Base-by-base conservation (phyloP, 2,888 invertebrate genomes). In the Caenorhabditis afra region DNA sequence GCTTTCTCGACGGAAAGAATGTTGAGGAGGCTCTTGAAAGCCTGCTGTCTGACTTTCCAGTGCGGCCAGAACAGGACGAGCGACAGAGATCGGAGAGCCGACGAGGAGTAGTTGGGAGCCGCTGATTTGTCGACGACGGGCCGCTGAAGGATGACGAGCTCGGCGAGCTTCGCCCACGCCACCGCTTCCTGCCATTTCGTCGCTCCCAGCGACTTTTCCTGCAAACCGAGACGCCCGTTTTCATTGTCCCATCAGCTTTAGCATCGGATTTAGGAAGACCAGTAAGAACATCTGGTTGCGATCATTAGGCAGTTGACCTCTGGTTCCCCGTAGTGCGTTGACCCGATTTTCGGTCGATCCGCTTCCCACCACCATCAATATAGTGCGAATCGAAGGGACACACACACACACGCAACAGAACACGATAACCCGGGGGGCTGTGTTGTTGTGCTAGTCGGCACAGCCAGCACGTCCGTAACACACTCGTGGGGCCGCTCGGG, bases 61-160 rank as follows among this genome's bases (percentile, higher is more conserved):
- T 81, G 44, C 16, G 84, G 84, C 81, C 81, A 84, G 74, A 83
- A 82, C 14, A 84, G 79, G 0, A 84, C 64, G 18, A 83, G 61
- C 0, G 78, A 57, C 1, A 84, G 67, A 0, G 81, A 45, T 22
- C 65, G 64, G 18, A 76, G 66, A 18, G 57, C 50, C 18, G 70
- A 12, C 23, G 47, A 18, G 2, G 79, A 70, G 50, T 58, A 79
- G 20, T 23, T 39, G 3, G 73, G 57, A 41, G 73, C 20, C 0
- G 73, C 73, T 0, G 73, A 58, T 14, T 75, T 75, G 61, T 67
- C 55, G 41, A 53, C 58, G 18, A 53, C 23, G 10, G 68, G 70
- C 1, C 73, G 62, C 18, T 75, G 71, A 0, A 52, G 53, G 16
- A 84, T 67, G 5, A 82, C 45, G 16, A 53, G 45, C 39, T 82